Evolutionary conservation across 2,113 vertebrate genomes (phyloP), one percentile per base, ranked within the genome.

Genomic region (Aspiorhynchus laticeps): DNA sequence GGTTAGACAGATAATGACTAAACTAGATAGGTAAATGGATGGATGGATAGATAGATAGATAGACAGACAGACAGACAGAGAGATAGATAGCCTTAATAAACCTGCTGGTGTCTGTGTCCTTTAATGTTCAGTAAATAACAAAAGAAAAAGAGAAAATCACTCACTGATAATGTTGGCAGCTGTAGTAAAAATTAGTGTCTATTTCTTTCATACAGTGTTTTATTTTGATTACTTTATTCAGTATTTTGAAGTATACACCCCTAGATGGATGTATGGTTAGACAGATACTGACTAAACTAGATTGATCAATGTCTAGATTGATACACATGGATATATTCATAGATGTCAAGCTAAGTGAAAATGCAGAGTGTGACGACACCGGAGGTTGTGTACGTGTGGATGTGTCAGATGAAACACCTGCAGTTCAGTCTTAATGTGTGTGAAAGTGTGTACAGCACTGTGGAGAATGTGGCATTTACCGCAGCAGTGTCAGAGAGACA

Each of bases 391-490:
- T 56, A 65, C 15, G 38, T 84, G 80, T 79, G 86, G 78, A 80
- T 28, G 51, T 88, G 88, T 88, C 46, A 77, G 48, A 85, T 91
- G 85, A 87, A 81, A 87, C 88, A 86, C 85, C 88, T 90, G 86
- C 78, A 76, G 83, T 76, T 63, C 33, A 28, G 65, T 76, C 59
- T 74, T 85, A 88, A 88, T 74, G 88, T 63, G 81, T 87, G 81
- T 80, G 43, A 90, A 90, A 88, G 67, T 90, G 85, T 87, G 75
- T 85, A 83, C 67, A 48, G 63, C 59, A 86, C 46, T 48, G 51
- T 82, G 86, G 88, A 84, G 71, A 89, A 90, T 85, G 87, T 38
- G 38, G 33, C 78, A 86, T 85, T 85, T 77, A 78, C 80, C n/a
- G 78, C n/a, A 31, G 38, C 33, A 26, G 17, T 82, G 75, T 65